Evolutionary conservation across 2,888 invertebrate species (phyloP).

Genomic region (Tuta absoluta): DNA sequence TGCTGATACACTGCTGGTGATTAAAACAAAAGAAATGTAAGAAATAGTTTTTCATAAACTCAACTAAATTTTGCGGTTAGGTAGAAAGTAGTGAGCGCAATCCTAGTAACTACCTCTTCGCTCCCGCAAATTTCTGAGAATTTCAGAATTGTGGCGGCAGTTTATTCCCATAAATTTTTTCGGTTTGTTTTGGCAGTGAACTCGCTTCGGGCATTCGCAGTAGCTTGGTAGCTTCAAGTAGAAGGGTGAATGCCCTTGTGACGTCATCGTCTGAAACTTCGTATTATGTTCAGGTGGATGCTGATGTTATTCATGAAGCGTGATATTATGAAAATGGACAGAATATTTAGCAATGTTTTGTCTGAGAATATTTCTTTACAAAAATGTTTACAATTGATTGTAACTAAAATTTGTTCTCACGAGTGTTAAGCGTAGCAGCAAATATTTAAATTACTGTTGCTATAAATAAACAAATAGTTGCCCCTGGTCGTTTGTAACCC

Average conservation of each 20-base stretch:
- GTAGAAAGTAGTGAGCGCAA: no score
- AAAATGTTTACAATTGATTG: not conserved
- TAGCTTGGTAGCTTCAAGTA: slow-evolving; percentile 64
- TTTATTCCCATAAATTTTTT: slow-evolving; percentile 35
- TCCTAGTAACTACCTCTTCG: no score
- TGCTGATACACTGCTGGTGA: no score
- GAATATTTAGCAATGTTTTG: not conserved
- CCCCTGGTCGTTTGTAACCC: slow-evolving; percentile 59
- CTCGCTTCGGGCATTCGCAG: slow-evolving; percentile 40
- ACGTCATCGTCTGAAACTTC: slow-evolving; percentile 59
- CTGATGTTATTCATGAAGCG: slow-evolving; percentile 27
- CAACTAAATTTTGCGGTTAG: no score
- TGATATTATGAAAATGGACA: not conserved
- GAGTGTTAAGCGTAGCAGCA: slow-evolving; percentile 47
- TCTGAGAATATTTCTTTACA: not conserved
- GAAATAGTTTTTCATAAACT: no score
- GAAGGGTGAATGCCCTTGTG: slow-evolving; percentile 63
- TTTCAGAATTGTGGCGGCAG: no score
- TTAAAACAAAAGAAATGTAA: no score
- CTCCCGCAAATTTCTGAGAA: no score
- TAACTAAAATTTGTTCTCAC: slow-evolving; percentile 41
- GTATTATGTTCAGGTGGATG: slow-evolving; percentile 27
- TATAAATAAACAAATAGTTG: slow-evolving; percentile 69
- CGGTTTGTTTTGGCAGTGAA: slow-evolving; percentile 73
- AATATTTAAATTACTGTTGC: slow-evolving; percentile 63